Base-by-base conservation (phyloP, 1,140 invertebrate genomes). In the Tetramorium alpestre region DNA sequence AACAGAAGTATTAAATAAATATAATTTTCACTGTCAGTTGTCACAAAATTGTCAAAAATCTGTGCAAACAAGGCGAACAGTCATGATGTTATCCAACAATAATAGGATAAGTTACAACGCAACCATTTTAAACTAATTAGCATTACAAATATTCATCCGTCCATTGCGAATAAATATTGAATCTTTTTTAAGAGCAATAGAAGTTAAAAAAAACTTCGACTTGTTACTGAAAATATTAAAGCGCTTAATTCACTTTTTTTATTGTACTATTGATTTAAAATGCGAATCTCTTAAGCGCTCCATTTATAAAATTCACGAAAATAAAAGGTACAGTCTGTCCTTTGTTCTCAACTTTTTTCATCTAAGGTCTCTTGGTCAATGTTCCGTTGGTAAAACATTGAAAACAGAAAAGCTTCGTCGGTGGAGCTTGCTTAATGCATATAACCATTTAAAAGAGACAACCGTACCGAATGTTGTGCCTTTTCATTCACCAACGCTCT, bases 311-410 rank as follows among this genome's bases (percentile, higher is more conserved):
- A 41, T 44, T 47, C 0, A 13, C 6, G 0, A 38, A 47, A 78
- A 49, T 65, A 3, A 65, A 78, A 33, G 11, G 13, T 33, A 78
- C 11, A 18, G 58, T 47, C 28, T 25, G 44, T n/a, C 3, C 75
- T 58, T 41, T 76, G 54, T 76, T 76, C 38, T 76, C 38, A 22
- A 22, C 13, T 2, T 22, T 77, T 62, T 77, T 44, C 49, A 65
- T 22, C 0, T 47, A 38, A 28, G 16, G 18, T 3, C 10, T 44
- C 3, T 28, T 22, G 25, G 25, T 62, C 56, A 77, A 62, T 28
- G 18, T 16, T 33, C 5, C 25, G 41, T 65, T 18, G 18, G 16
- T 18, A 13, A 44, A 49, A 65, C 41, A 7, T 18, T 38, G 58
- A 5, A 62, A 78, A 77, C 3, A n/a, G 41, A 64, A 78, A 65